Evolutionary conservation across 1,140 invertebrate species (phyloP).

Genomic region (Apocrypta bakeri): DNA sequence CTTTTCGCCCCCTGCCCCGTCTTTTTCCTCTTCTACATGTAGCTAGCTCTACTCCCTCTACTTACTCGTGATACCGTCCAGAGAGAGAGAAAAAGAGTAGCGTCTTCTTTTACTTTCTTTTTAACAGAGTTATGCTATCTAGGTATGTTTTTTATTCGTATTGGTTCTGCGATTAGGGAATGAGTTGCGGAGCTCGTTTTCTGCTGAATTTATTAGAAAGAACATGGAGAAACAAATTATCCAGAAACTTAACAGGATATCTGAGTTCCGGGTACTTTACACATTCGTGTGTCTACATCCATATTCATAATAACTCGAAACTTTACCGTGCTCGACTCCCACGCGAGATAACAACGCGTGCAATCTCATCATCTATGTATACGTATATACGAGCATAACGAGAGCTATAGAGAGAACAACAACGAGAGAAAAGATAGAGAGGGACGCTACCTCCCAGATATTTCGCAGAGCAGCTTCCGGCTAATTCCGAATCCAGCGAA

Average conservation of each 20-base stretch:
- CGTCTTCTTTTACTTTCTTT: neutral
- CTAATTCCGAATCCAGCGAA: neutral
- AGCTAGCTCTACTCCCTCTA: neutral
- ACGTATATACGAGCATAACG: neutral
- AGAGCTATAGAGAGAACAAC: neutral
- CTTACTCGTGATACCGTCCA: neutral
- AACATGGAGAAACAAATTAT: no score
- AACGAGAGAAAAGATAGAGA: neutral
- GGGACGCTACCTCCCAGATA: no score
- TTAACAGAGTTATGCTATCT: no score
- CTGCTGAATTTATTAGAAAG: no score
- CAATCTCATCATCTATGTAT: neutral
- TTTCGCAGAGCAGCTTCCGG: neutral
- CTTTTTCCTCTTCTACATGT: neutral
- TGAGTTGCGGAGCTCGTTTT: no score
- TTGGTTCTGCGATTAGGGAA: no score
- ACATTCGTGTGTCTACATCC: no score
- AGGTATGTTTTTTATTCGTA: no score
- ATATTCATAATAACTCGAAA: neutral
- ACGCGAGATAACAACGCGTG: neutral
- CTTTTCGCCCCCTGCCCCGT: slow-evolving; percentile 3
- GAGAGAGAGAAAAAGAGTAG: neutral
- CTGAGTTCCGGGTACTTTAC: no score
- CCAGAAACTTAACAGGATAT: no score
- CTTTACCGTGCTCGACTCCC: neutral